Evolutionary conservation across 2,888 invertebrate species (phyloP).

Genomic region (Arrhopalites spinosus): DNA sequence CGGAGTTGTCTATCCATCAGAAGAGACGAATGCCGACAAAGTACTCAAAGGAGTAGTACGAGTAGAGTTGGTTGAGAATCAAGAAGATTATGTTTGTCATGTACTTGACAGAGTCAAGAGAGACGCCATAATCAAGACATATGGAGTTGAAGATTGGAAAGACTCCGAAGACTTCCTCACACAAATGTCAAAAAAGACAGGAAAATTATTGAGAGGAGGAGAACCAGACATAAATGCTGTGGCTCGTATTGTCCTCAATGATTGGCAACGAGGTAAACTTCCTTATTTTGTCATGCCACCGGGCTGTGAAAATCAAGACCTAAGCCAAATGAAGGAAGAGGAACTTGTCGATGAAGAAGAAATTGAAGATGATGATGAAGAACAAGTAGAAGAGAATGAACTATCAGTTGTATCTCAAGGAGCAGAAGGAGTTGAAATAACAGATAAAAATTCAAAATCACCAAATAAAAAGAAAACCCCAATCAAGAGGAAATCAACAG

Average conservation of each 20-base stretch:
- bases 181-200: constrained; percentile 81
- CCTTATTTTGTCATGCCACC: constrained; percentile 92
- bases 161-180: constrained; percentile 87
- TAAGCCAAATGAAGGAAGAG: constrained; percentile 50
- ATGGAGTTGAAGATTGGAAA: constrained; percentile 81
- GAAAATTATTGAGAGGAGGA: constrained; percentile 93
- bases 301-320: constrained; percentile 67
- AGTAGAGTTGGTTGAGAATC: constrained; percentile 89
- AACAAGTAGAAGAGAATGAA: constrained; percentile 47
- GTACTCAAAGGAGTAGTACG: constrained; percentile 97
- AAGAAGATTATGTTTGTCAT: constrained; percentile 90
- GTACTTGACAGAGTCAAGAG: constrained; percentile 84
- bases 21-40: constrained; percentile 79
- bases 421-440: constrained; percentile 57
- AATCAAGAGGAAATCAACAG: not conserved
- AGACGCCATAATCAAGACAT: constrained; percentile 89
- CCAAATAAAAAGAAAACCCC: constrained; percentile 13
- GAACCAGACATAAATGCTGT: constrained; percentile 89
- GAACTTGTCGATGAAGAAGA: constrained; percentile 48
- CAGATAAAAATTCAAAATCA: too few species aligned
- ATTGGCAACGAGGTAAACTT: constrained; percentile 97
- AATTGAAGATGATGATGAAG: constrained; percentile 56
- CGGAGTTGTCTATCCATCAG: constrained; percentile 95
- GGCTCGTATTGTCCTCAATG: constrained; percentile 94
- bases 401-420: constrained; percentile 59